Evolutionary conservation across 2,113 vertebrate genomes (phyloP), one percentile per base, ranked within the genome.

Genomic region (Salvelinus alpinus): DNA sequence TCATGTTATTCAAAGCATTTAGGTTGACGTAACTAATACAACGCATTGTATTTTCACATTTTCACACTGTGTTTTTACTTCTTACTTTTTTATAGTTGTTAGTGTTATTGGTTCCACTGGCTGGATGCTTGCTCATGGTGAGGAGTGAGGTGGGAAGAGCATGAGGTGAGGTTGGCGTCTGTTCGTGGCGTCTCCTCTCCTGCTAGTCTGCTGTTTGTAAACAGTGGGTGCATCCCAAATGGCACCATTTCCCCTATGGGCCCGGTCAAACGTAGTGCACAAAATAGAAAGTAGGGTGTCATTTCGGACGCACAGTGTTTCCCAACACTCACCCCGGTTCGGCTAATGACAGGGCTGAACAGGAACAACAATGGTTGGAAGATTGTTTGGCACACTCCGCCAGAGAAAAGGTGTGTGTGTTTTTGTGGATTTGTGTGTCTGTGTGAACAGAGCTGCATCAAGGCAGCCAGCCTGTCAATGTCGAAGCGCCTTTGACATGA

Each of bases 201-300:
- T 64, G 22, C 75, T 81, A 86, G 70, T 68, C 81, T 78, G 76
- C 73, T 83, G 83, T 90, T 88, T 78, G 84, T 83, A 87, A 84
- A 86, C 78, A 82, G 34, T 57, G 16, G n/a, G 73, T 22, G 66
- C 77, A 64, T 66, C 29, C 16, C 51, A 54, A 54, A 16, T 54
- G 12, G 1, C 51, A 54, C 16, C 51, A 14, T 16, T 16, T 51
- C 2, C 12, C 11, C 48, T 54, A 18, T 54, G 16, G 16, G 1
- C 51, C 16, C 16, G 14, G 51, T 18, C 51, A 54, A 51, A 54
- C 1, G 14, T 54, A 54, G 14, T 54, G 51, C 16, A 54, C 51
- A 4, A 54, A 54, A 54, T 54, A 18, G 3, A 4, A 18, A 54
- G 1, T 54, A 54, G 51, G 3, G 16, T 54, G 16, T 14, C 14